Evolutionary conservation across 2,888 invertebrate species (phyloP), one percentile per base, ranked within the genome.

Genomic region (Hofmannophila pseudospretella): DNA sequence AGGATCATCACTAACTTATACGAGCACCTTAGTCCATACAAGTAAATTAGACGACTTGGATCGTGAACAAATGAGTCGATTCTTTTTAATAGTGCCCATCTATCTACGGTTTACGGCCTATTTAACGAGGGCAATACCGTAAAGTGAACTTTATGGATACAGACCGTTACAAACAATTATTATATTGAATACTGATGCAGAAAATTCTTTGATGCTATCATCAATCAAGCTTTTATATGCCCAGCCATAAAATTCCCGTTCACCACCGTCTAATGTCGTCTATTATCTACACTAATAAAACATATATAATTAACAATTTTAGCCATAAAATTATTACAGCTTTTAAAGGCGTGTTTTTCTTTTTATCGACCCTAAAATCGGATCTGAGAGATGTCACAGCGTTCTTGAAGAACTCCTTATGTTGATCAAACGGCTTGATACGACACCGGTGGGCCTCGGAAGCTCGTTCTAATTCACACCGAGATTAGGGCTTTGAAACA

Each of bases 361-460:
- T 55, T 59, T 57, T 60, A 68, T 68, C 52, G 44, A 44, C 51
- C 44, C 51, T 63, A 53, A 61, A 62, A 66, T 64, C 56, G 46
- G 56, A 57, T 62, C 54, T 54, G 47, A 51, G 47, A 41, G 55
- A 54, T 54, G 51, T 58, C 51, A 51, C 44, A 55, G 50, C 45
- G 51, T 44, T 47, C 8, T 5, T 32, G 3, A 23, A 19, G 9
- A 40, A 44, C 54, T 53, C 51, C 5, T 55, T 45, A 7, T 53
- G 42, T 58, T 61, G 72, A 75, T 73, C 71, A 75, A 71, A 75
- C 51, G 51, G 44, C 42, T 49, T 54, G 64, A 65, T 60, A 67
- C 63, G 64, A 70, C 63, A 66, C 66, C 52, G 43, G 31, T 30
- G n/a, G 23, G 27, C 29, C 31, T 29, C 28, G 20, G 32, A 54